Percentiles rank a stretch among this genome's conserved stretches.
Conservation (phyloP, 1,140 invertebrate species). For the Zaprionus capensis region DNA sequence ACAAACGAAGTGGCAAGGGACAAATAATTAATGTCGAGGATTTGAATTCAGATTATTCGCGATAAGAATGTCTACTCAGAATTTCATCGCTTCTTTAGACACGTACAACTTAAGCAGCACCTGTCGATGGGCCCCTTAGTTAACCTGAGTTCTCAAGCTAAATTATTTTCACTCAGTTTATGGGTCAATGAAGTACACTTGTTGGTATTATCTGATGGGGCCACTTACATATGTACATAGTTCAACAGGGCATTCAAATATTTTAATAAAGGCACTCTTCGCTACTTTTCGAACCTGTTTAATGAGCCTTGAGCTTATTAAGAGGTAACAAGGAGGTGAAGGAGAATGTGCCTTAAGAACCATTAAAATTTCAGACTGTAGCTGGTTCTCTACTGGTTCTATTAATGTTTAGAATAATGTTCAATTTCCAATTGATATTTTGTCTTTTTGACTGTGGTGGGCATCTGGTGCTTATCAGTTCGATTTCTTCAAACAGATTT, state of each 20-base stretch:
- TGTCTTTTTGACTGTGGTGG: background rate
- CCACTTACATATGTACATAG: background rate
- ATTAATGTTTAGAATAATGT: background rate
- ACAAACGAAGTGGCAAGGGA: no score
- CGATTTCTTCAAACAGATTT: slow-evolving; percentile 11
- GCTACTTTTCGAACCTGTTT: background rate
- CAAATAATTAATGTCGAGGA: background rate
- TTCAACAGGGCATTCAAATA: background rate
- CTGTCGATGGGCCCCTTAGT: background rate
- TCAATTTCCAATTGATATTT: background rate
- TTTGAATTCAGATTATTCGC: background rate
- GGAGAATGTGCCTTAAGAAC: background rate
- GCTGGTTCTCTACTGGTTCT: background rate
- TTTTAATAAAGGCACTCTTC: background rate
- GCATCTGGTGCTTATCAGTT: slow-evolving; percentile 6
- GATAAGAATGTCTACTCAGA: background rate
- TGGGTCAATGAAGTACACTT: background rate
- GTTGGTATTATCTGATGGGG: background rate
- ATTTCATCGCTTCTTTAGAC: background rate
- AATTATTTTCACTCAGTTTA: background rate
- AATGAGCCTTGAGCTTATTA: background rate
- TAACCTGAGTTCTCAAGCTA: background rate
- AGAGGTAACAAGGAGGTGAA: background rate
- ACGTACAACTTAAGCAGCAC: background rate
- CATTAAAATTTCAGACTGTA: no score